These are phyloP conservation scores for Pararge aegeria DNA, from an alignment of 1,140 invertebrate species.

Conservation along the genomic window DNA sequence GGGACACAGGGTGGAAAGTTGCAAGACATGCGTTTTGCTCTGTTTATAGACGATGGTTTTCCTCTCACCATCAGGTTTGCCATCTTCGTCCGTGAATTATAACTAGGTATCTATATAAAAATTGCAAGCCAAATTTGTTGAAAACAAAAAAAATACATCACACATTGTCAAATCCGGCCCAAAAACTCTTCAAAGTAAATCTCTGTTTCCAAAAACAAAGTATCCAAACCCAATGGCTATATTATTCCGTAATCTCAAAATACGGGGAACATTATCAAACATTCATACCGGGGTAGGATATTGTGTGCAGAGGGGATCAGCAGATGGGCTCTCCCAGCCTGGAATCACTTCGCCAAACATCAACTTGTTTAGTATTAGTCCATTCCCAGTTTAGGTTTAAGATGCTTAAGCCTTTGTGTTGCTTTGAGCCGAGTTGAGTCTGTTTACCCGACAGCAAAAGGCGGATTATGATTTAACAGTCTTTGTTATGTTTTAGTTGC, in stretches of 20 bases:
- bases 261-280: constrained; percentile 10
- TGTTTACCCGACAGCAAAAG: not conserved
- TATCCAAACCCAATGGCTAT: not conserved
- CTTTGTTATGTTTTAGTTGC: no score
- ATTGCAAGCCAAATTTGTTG: no score
- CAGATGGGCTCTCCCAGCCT: constrained; percentile 20
- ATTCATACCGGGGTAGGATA: not conserved
- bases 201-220: not conserved
- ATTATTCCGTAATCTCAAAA: constrained; percentile 7
- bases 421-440: not conserved
- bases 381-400: constrained; percentile 6
- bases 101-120: no score
- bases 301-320: constrained; percentile 10
- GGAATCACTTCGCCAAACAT: constrained; percentile 18
- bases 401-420: constrained; percentile 5
- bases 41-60: no score
- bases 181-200: no score
- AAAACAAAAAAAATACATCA: no score
- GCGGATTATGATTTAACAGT: no score
- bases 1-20: no score
- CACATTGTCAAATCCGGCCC: no score
- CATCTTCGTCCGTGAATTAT: no score
- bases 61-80: no score
- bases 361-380: constrained; percentile 13
- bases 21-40: no score